Base-by-base conservation (phyloP, 2,113 vertebrate species). In the Benitochromis conjunctus region DNA sequence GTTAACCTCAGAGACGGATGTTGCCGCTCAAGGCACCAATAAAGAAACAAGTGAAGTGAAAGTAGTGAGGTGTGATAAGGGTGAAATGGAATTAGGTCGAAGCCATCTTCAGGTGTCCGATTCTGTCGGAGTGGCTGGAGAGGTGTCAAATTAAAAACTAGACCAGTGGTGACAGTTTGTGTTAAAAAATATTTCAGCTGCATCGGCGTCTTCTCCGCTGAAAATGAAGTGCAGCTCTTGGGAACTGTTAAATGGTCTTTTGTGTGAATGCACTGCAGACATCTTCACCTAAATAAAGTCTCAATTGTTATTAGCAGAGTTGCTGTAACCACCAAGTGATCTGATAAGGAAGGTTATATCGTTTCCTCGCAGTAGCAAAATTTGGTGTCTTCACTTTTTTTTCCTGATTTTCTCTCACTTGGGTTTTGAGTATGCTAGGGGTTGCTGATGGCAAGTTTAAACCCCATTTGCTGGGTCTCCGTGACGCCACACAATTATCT, bases 401-500 rank as follows among this genome's bases (percentile, higher is more conserved):
- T 41, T 79, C 26, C 80, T 79, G 54, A 76, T 69, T 80, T 85
- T 79, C 81, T 85, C 55, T 91, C 89, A 83, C 89, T 92, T 87
- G 82, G 78, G 6, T 36, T 89, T 62, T 85, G 54, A 78, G 81
- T 19, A 79, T 80, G 86, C 60, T 83, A 26, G 86, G 79, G 82
- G 80, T 86, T 82, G 89, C 90, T 86, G 36, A 78, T 87, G 84
- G 87, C 91, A 80, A 86, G 43, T 85, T 88, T 41, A 62, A 91
- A 89, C 82, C 85, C 80, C 81, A 53, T 82, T 86, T 43, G 26
- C 48, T 31, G 76, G 58, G 90, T 87, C 86, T 90, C 83, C 38
- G 71, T 84, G 86, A 86, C 46, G 85, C 88, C 83, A 87, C 86
- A 82, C 94, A 92, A 91, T 95, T 92, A 94, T 92, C 85, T 71